Conservation (phyloP, 2,888 invertebrate species). For the Calameuta pallipes region DNA sequence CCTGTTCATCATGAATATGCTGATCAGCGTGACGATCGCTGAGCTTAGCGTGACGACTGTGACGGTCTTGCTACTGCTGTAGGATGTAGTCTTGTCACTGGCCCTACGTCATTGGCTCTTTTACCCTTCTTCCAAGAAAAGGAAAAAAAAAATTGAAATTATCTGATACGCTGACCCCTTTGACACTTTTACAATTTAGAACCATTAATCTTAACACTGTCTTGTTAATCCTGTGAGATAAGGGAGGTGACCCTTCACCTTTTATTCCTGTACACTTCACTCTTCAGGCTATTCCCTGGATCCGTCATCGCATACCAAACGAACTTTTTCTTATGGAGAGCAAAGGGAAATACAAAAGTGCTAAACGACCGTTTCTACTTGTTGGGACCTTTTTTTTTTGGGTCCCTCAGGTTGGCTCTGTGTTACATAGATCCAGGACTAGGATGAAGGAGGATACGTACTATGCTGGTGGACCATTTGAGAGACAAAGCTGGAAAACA, state of each 20-base stretch:
- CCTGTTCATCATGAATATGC: constrained; percentile 50
- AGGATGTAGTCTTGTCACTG: no score
- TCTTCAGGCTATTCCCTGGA: background rate
- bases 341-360: background rate
- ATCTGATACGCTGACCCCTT: background rate
- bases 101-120: background rate
- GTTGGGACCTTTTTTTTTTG: background rate
- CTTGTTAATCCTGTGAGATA: background rate
- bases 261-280: background rate
- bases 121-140: background rate
- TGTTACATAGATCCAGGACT: background rate
- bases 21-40: background rate
- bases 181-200: background rate
- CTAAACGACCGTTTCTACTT: background rate
- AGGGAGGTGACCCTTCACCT: background rate
- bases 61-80: no score
- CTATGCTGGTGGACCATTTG: background rate
- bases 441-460: background rate
- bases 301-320: background rate
- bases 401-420: background rate
- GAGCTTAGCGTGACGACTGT: background rate
- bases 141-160: background rate
- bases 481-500: background rate
- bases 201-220: background rate
- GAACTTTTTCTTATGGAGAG: background rate